Base-by-base conservation (phyloP, 2,888 invertebrate genomes). In the Merodon equestris region DNA sequence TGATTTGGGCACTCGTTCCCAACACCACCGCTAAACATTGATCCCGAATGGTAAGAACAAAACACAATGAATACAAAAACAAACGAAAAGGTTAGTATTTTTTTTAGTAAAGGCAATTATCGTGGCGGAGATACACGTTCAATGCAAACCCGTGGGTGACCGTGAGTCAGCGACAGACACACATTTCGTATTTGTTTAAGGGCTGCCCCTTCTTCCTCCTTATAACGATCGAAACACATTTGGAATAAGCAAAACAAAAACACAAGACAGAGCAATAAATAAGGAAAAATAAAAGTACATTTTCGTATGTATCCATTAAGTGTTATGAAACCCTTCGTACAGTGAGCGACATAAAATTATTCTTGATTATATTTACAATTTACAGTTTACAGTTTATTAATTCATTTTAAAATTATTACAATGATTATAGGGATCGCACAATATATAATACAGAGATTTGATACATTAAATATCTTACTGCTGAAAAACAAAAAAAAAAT, bases 81-180 rank as follows among this genome's bases (percentile, higher is more conserved):
- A n/a, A n/a, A n/a, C n/a, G n/a, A n/a, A 53, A 36, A 42, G 57
- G 50, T 56, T 67, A 67, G 42, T 50, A 40, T 3, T 40, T 40
- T 9, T 9, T 40, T 40, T 3, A 40, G 40, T 40, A 40, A 27
- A 27, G 27, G 3, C 27, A 27, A 27, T 27, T 27, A 27, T 27
- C 40, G 40, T 9, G n/a, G 18, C 9, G 38, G 27, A 38, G 17
- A 14, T 17, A 5, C 12, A 58, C 44, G 40, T 58, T 19, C 13
- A 19, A 40, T 53, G 27, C 60, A 38, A 50, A 60, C 12, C 45
- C 53, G 68, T 60, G 68, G 68, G 68, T 60, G 68, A 60, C 38
- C 40, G 15, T 70, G 68, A 70, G 19, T 70, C 67, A 51, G 38
- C 19, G 13, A 17, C 17, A 51, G n/a, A 42, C 18, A 17, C 14